A percentile compares a stretch with the other conserved stretches of the same genome.
Conservation (phyloP, 2,113 vertebrate genomes). For the Passer montanus region DNA sequence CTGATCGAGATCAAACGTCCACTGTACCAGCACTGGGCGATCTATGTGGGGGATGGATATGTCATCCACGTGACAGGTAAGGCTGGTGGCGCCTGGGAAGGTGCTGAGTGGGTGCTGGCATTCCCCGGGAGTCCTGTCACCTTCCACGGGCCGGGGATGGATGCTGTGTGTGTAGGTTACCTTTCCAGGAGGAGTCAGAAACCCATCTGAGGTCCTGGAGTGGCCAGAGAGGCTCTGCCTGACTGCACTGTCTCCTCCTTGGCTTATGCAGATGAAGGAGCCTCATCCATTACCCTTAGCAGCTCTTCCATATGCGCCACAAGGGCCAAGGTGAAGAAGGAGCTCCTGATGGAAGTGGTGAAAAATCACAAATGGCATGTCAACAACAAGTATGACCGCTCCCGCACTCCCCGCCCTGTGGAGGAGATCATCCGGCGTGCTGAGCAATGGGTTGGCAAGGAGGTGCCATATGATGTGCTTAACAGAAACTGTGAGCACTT, state of each 20-base stretch:
- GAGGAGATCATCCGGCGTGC: slow-evolving; percentile 83
- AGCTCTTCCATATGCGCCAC: too few species aligned
- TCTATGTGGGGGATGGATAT: too few species aligned
- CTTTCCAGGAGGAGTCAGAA: not conserved
- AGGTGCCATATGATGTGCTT: too few species aligned
- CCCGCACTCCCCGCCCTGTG: slow-evolving; percentile 77
- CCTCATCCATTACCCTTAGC: too few species aligned
- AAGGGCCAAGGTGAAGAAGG: slow-evolving; percentile 79
- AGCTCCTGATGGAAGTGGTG: slow-evolving; percentile 89
- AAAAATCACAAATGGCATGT: slow-evolving; percentile 80
- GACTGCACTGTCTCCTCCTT: not conserved
- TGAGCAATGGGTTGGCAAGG: slow-evolving; percentile 78
- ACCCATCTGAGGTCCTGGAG: not conserved
- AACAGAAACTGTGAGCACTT: slow-evolving; percentile 92
- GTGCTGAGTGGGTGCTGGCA: too few species aligned
- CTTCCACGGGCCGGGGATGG: not conserved
- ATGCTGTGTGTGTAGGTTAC: accelerated
- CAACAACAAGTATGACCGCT: slow-evolving; percentile 91
- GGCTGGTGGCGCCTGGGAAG: too few species aligned
- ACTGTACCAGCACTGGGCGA: too few species aligned
- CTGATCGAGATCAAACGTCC: too few species aligned
- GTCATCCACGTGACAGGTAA: too few species aligned
- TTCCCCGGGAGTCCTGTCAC: not conserved
- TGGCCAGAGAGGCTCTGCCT: accelerated
- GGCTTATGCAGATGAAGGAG: too few species aligned